Evolutionary conservation across 2,797 vertebrate species (phyloP).

Genomic region (Scolopax rusticola): DNA sequence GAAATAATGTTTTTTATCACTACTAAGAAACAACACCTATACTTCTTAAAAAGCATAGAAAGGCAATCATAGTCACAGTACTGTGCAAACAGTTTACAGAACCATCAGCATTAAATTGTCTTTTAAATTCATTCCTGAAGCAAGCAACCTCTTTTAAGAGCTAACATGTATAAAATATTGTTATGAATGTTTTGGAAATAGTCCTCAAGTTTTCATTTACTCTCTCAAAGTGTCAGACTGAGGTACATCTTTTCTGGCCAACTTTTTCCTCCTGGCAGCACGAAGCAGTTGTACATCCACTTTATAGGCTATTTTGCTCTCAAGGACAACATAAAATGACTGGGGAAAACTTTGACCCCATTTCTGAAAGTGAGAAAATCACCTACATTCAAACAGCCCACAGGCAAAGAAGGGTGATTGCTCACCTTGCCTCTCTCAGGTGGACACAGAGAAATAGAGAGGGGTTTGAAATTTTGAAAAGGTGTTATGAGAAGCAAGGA

Average conservation of each 20-base stretch:
- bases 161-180: not conserved
- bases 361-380: not conserved
- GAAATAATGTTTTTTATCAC: not conserved
- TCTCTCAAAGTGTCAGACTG: not conserved
- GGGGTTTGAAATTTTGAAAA: not conserved
- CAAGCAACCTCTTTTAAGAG: not conserved
- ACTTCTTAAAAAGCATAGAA: not conserved
- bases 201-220: not conserved
- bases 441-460: not conserved
- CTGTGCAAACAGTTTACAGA: not conserved
- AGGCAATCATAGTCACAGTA: not conserved
- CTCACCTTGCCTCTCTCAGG: not conserved
- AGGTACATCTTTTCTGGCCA: not conserved
- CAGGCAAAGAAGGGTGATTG: not conserved
- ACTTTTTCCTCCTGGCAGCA: not conserved
- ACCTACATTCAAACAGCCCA: not conserved
- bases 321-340: not conserved
- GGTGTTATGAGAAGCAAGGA: not conserved
- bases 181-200: not conserved
- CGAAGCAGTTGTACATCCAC: not conserved
- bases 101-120: not conserved
- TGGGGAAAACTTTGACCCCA: not conserved
- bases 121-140: constrained; percentile 10
- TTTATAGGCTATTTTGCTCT: not conserved
- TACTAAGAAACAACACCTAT: not conserved